Conservation (phyloP, 2,113 vertebrate species). For the Marmota monax region DNA sequence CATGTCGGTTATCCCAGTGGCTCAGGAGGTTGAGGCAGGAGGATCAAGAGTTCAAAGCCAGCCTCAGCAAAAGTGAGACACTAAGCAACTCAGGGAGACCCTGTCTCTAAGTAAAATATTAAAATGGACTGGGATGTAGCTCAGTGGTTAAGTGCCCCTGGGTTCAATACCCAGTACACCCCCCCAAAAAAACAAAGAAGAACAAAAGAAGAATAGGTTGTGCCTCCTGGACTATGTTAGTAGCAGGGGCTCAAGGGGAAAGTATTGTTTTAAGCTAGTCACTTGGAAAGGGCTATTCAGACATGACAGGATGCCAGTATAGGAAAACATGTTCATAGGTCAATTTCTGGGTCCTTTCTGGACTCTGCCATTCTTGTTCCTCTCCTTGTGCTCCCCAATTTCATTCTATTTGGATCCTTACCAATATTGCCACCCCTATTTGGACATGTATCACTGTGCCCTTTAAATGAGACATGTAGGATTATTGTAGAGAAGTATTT, state of each 20-base stretch:
- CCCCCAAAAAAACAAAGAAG: too few species aligned
- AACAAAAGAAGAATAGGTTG: constrained; percentile 5
- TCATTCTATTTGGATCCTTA: not conserved
- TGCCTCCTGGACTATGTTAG: not conserved
- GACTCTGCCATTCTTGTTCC: not conserved
- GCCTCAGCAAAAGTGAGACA: too few species aligned
- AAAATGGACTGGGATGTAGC: too few species aligned
- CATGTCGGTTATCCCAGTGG: too few species aligned
- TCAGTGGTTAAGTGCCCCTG: too few species aligned
- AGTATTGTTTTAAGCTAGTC: not conserved
- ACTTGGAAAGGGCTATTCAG: not conserved
- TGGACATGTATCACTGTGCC: not conserved
- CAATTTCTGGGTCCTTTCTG: not conserved
- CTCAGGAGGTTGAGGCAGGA: too few species aligned
- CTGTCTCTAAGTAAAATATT: too few species aligned
- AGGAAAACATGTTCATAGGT: not conserved
- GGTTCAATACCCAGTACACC: too few species aligned
- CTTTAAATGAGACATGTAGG: not conserved
- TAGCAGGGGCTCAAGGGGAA: not conserved
- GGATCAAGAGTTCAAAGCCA: too few species aligned
- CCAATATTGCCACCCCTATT: not conserved
- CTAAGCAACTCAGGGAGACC: too few species aligned
- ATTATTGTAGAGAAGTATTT: not conserved
- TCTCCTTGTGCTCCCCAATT: not conserved
- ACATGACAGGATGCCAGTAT: not conserved